Percentiles rank a stretch among this genome's conserved stretches.
These are phyloP conservation scores for Lasiurus borealis DNA, from an alignment of 2,113 vertebrate species.

Conservation along the genomic window DNA sequence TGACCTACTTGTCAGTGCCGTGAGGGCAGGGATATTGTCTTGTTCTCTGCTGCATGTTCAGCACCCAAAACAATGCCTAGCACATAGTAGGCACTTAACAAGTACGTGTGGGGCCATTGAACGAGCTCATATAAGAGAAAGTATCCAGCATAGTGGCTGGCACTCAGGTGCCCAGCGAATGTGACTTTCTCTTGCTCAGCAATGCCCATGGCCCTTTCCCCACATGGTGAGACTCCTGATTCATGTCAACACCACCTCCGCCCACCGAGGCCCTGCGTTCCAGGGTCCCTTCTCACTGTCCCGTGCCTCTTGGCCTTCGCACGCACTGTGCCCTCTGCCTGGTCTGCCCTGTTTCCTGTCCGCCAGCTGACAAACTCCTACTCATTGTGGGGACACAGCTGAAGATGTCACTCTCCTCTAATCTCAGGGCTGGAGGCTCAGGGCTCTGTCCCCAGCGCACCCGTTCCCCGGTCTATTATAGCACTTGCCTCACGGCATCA, in stretches of 20 bases:
- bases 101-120: background rate
- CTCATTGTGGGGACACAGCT: background rate
- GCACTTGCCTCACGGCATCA: background rate
- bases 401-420: background rate
- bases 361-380: background rate
- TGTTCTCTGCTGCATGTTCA: background rate
- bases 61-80: background rate
- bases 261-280: background rate
- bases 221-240: background rate
- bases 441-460: constrained; percentile 23
- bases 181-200: background rate
- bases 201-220: background rate
- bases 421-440: constrained; percentile 23
- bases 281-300: background rate
- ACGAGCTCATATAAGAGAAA: background rate
- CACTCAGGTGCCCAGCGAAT: no score
- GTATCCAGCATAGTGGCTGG: background rate
- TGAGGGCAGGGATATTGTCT: background rate
- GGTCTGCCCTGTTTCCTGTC: background rate
- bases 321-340: background rate
- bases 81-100: background rate
- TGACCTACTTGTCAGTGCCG: background rate
- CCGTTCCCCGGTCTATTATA: background rate
- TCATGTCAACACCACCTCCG: accelerated
- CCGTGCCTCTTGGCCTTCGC: background rate